Evolutionary conservation across 2,888 invertebrate genomes (phyloP).

Genomic region (Limnephilus marmoratus): DNA sequence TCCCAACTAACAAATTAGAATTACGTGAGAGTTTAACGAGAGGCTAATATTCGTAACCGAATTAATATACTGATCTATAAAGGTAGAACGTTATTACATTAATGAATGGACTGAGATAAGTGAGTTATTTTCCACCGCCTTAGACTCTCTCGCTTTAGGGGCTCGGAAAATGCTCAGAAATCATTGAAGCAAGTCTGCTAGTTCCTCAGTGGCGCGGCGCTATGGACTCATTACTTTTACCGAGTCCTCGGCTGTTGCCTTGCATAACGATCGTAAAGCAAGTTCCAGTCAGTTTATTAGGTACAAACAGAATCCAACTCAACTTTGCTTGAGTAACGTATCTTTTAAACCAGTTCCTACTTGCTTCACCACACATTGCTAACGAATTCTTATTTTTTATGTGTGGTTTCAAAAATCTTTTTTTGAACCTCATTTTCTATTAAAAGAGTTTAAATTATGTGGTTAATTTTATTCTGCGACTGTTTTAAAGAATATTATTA

Average conservation of each 20-base stretch:
- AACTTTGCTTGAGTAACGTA: too few relatives aligned
- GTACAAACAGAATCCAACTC: neutral
- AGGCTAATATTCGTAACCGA: neutral
- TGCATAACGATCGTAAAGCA: neutral
- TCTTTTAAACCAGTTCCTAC: too few relatives aligned
- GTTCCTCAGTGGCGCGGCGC: neutral
- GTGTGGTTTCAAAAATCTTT: too few relatives aligned
- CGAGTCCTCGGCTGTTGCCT: neutral
- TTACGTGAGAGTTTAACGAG: neutral
- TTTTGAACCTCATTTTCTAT: neutral
- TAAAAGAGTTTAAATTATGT: neutral
- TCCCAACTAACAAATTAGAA: neutral
- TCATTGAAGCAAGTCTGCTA: neutral
- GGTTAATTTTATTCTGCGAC: neutral
- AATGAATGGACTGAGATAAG: neutral
- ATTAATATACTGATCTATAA: conserved; percentile 17
- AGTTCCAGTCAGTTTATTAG: neutral
- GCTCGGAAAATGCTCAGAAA: neutral
- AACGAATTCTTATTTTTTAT: too few relatives aligned
- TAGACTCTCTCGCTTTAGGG: neutral
- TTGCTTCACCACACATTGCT: neutral
- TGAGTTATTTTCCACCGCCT: neutral
- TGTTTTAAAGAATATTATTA: neutral
- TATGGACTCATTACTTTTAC: neutral
- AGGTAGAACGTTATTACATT: conserved; percentile 21